A percentile compares a stretch with the other conserved stretches of the same genome.
Conservation (phyloP, 2,888 invertebrate species). For the Molorchus minor region DNA sequence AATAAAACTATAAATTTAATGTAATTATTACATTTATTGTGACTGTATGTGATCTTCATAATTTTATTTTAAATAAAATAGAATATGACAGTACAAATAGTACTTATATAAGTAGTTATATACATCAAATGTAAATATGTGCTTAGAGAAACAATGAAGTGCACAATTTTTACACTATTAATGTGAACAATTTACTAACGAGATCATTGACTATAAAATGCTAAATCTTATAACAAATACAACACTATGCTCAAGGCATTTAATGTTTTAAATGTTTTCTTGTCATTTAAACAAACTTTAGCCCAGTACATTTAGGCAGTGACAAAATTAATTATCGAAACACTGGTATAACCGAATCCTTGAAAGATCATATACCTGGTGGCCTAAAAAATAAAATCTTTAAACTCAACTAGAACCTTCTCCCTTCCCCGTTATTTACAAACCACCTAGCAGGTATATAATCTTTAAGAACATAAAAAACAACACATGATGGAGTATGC, state of each 20-base stretch:
- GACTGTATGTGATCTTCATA: slow-evolving; percentile 46
- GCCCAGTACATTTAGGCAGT: slow-evolving; percentile 8
- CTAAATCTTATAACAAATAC: slow-evolving; percentile 49
- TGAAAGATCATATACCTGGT: too few species aligned
- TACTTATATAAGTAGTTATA: slow-evolving; percentile 50
- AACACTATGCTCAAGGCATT: slow-evolving; percentile 47
- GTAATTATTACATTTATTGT: slow-evolving; percentile 46
- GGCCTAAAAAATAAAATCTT: too few species aligned
- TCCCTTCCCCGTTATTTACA: too few species aligned
- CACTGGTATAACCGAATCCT: too few species aligned
- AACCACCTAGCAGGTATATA: too few species aligned
- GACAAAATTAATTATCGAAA: slow-evolving; percentile 5
- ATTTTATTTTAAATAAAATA: slow-evolving; percentile 51
- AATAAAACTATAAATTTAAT: slow-evolving; percentile 23
- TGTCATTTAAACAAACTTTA: slow-evolving; percentile 12
- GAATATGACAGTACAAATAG: slow-evolving; percentile 53
- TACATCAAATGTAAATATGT: slow-evolving; percentile 47
- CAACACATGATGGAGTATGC: too few species aligned
- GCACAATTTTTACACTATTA: slow-evolving; percentile 46
- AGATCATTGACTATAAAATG: slow-evolving; percentile 57
- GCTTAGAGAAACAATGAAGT: slow-evolving; percentile 46
- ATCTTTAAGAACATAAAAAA: too few species aligned
- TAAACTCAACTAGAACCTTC: too few species aligned
- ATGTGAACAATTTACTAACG: slow-evolving; percentile 52
- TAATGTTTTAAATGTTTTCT: slow-evolving; percentile 28